Base-by-base conservation (phyloP, 2,113 vertebrate genomes). In the Onychostoma macrolepis region DNA sequence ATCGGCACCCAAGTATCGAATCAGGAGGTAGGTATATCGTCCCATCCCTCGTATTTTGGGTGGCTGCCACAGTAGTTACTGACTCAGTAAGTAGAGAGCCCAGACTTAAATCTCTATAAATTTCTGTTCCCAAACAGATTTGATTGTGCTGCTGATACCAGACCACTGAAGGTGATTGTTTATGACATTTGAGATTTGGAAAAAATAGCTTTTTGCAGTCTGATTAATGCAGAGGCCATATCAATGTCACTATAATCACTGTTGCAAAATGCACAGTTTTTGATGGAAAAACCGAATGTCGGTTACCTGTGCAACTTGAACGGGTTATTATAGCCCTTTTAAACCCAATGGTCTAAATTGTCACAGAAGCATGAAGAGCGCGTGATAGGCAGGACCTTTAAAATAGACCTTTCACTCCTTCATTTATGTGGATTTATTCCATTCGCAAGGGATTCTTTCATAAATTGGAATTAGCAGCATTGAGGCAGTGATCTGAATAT, bases 381-480 rank as follows among this genome's bases (percentile, higher is more conserved):
- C 43, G 56, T 45, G 83, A 71, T 15, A 38, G 61, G 72, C 75
- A 87, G 80, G 75, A 87, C 88, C 88, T 91, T 88, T 85, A 85
- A 89, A 87, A 61, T 58, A 72, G 74, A 85, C 82, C 87, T 87
- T 79, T 85, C 61, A 17, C 61, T 87, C 72, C 61, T 88, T 88
- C 69, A 85, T 79, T 92, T 92, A 92, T 92, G 88, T 87, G 87
- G 88, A 91, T 92, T 91, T 67, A 90, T 91, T 92, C 87, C 85
- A 43, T 88, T 86, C 74, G 78, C 90, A 89, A 89, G 92, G 79
- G 82, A 45, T 85, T 72, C 91, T 89, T 87, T 90, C 67, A 90
- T 90, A 89, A 92, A 93, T 92, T 91, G 92, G 87, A 91, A 91
- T 93, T 88, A 90, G 88, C 88, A 85, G 91, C 89, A 80, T 89